phyloP scores from a whole-genome alignment of 2,113 vertebrate genomes.

The Nycticorax nycticorax region DNA sequence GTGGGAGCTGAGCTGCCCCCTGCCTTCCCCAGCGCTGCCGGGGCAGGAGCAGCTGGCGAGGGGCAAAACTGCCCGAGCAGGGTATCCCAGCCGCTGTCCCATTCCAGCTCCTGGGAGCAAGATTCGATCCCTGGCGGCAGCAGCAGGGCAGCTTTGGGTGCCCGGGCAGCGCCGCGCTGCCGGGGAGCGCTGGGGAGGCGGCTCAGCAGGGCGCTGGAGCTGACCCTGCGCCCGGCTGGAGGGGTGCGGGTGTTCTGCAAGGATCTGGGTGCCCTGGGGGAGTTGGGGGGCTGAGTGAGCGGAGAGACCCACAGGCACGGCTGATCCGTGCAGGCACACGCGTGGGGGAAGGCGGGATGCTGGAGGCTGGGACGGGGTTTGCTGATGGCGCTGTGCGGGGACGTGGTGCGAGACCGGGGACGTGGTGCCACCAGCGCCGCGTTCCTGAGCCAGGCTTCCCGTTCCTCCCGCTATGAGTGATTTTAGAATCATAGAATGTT shows the following conservation, averaged over 20 bases:
- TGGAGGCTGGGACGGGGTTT: neutral
- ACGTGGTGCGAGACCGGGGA: neutral
- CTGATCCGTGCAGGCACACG: neutral
- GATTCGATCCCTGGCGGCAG: neutral
- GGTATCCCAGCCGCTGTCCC: fast-evolving
- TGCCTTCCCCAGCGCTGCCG: neutral
- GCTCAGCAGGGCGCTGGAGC: neutral
- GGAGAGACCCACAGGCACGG: neutral
- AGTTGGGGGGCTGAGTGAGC: neutral
- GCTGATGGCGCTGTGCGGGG: neutral
- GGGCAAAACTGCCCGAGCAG: neutral
- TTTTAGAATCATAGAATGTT: no score
- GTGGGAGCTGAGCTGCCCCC: neutral
- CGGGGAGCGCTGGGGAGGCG: neutral
- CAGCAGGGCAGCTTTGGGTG: neutral
- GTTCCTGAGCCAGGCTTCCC: neutral
- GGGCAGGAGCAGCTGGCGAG: neutral
- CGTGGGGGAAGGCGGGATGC: neutral
- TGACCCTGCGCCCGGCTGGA: neutral
- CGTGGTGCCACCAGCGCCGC: neutral
- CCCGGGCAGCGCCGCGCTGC: neutral
- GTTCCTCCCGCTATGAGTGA: fast-evolving
- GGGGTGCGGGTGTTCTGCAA: neutral
- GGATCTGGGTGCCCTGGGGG: neutral
- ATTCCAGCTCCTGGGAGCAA: neutral